Conservation (phyloP, 2,888 invertebrate species). For the Cetonia aurata region DNA sequence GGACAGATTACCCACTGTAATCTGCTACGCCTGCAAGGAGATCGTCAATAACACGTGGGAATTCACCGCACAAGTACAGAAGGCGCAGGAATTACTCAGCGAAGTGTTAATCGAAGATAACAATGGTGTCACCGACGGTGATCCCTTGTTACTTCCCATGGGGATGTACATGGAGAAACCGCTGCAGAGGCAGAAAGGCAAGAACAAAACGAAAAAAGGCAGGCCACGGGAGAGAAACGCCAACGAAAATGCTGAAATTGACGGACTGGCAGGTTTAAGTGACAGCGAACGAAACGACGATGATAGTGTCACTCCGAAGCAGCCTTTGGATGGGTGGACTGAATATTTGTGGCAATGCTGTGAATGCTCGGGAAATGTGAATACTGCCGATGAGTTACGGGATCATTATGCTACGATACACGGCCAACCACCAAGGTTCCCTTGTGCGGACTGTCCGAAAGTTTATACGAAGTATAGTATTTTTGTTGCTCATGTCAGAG, state of each 20-base stretch:
- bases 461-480: slow-evolving; percentile 73
- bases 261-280: slow-evolving; percentile 42
- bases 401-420: slow-evolving; percentile 74
- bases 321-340: slow-evolving; percentile 63
- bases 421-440: slow-evolving; percentile 73
- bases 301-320: slow-evolving; percentile 60
- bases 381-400: slow-evolving; percentile 69
- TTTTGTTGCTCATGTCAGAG: slow-evolving; percentile 75
- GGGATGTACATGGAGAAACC: slow-evolving; percentile 5
- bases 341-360: slow-evolving; percentile 70
- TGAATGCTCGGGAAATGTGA: slow-evolving; percentile 68
- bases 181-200: slow-evolving; percentile 10
- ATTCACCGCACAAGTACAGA: slow-evolving; percentile 63
- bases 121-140: slow-evolving; percentile 21
- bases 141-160: slow-evolving; percentile 21
- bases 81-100: slow-evolving; percentile 61
- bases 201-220: slow-evolving; percentile 34
- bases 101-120: slow-evolving; percentile 39
- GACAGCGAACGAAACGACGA: slow-evolving; percentile 59
- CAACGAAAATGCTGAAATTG: slow-evolving; percentile 28
- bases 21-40: slow-evolving; percentile 62
- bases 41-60: slow-evolving; percentile 63
- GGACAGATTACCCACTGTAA: slow-evolving; percentile 61
- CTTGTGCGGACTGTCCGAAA: slow-evolving; percentile 77
- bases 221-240: slow-evolving; percentile 36